These are phyloP conservation scores for Brienomyrus longianalis DNA, from an alignment of 2,113 vertebrate genomes.

Conservation along the genomic window DNA sequence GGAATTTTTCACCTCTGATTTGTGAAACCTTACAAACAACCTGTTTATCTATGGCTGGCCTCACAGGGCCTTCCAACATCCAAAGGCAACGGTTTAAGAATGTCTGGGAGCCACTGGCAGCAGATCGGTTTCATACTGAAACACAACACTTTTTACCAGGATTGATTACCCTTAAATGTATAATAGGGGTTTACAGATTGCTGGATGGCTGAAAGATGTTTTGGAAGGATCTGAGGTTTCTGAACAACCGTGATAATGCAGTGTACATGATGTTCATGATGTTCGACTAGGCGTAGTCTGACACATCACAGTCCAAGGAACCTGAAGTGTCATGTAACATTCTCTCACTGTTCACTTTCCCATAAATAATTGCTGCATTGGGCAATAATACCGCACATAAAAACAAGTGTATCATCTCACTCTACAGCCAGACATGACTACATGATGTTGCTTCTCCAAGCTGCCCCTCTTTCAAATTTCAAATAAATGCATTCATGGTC, in stretches of 20 bases:
- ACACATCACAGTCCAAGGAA: not conserved
- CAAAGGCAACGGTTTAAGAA: not conserved
- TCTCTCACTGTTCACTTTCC: not conserved
- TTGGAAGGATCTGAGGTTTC: not conserved
- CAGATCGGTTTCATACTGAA: not conserved
- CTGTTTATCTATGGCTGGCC: not conserved
- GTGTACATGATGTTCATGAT: not conserved
- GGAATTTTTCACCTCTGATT: not conserved
- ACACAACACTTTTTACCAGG: not conserved
- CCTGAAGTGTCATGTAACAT: not conserved
- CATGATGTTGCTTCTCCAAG: not conserved
- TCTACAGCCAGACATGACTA: not conserved
- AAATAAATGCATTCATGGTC: constrained; percentile 13
- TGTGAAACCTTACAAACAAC: not conserved
- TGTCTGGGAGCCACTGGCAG: not conserved
- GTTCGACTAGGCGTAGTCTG: not conserved
- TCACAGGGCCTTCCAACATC: not conserved
- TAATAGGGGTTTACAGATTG: not conserved
- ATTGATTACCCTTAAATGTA: not conserved
- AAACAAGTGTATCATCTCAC: not conserved
- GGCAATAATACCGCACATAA: not conserved
- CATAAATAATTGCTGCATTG: not conserved
- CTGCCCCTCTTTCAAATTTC: not conserved
- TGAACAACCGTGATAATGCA: not conserved
- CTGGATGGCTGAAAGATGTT: not conserved